phyloP scores from a whole-genome alignment of 2,113 vertebrate genomes.

The Sialia sialis region DNA sequence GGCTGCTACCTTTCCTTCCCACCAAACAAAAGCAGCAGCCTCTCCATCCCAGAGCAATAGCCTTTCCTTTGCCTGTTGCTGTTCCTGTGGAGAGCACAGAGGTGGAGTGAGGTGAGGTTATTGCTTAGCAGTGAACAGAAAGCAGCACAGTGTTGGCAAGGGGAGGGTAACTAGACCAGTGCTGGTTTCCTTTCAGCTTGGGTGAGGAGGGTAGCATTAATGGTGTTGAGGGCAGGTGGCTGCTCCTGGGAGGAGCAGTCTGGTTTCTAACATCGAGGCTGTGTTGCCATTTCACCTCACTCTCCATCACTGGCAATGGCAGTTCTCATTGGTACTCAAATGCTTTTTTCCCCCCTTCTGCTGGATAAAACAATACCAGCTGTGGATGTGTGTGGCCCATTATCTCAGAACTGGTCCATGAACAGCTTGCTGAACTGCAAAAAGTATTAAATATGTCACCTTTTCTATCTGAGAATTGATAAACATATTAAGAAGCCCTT shows the following conservation, averaged over 20 bases:
- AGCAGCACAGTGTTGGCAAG: not conserved
- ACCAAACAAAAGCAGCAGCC: not conserved
- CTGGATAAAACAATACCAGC: not conserved
- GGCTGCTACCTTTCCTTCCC: not conserved
- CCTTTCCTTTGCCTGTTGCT: not conserved
- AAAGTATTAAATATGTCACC: not conserved
- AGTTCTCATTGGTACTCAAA: not conserved
- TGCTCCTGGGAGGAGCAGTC: not conserved
- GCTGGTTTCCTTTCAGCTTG: not conserved
- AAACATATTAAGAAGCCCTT: not conserved
- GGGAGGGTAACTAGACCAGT: not conserved
- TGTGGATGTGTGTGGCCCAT: not conserved
- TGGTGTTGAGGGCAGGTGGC: not conserved
- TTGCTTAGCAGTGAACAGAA: not conserved
- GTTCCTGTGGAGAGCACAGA: not conserved
- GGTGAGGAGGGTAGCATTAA: not conserved
- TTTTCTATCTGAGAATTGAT: not conserved
- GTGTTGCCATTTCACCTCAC: not conserved
- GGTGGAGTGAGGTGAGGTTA: not conserved
- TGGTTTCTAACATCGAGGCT: not conserved
- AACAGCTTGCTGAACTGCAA: not conserved
- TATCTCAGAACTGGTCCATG: not conserved
- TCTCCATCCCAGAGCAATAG: not conserved
- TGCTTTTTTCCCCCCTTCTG: not conserved
- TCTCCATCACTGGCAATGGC: not conserved